phyloP scores from a whole-genome alignment of 1,140 invertebrate genomes.

The Drosophila rufa region DNA sequence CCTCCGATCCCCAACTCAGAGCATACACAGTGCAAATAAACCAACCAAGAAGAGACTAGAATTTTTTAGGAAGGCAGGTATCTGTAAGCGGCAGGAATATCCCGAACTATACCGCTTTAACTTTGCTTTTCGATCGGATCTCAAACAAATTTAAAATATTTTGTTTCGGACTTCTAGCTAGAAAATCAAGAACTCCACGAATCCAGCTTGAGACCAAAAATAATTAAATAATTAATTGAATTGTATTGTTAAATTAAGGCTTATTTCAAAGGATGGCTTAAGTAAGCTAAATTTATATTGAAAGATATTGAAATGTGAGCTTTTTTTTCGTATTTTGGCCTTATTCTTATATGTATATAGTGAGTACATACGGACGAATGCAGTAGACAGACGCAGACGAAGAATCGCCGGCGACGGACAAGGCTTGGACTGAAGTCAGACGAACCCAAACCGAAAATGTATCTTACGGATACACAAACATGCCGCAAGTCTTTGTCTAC shows the following conservation, averaged over 20 bases:
- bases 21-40: slow-evolving; percentile 1
- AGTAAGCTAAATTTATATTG: neutral
- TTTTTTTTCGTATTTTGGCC: neutral
- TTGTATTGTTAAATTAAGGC: neutral
- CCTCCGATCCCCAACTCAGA: neutral
- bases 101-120: neutral
- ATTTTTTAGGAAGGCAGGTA: too few species aligned
- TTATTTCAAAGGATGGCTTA: neutral
- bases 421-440: slow-evolving; percentile 26
- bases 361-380: slow-evolving; percentile 24
- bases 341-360: neutral
- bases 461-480: slow-evolving; percentile 82
- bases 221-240: neutral
- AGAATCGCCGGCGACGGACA: slow-evolving; percentile 11
- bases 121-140: too few species aligned
- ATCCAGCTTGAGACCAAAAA: neutral
- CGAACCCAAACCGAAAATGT: slow-evolving; percentile 66
- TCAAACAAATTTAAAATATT: neutral
- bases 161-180: neutral
- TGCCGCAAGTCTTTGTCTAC: slow-evolving; percentile 79
- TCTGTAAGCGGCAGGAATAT: too few species aligned
- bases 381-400: slow-evolving; percentile 45
- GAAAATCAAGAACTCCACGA: too few species aligned
- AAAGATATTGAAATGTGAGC: neutral
- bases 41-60: neutral